A percentile compares a stretch with the other conserved stretches of the same genome.
Conservation (phyloP, 1,140 invertebrate genomes). For the Mycetomoellerius zeteki region DNA sequence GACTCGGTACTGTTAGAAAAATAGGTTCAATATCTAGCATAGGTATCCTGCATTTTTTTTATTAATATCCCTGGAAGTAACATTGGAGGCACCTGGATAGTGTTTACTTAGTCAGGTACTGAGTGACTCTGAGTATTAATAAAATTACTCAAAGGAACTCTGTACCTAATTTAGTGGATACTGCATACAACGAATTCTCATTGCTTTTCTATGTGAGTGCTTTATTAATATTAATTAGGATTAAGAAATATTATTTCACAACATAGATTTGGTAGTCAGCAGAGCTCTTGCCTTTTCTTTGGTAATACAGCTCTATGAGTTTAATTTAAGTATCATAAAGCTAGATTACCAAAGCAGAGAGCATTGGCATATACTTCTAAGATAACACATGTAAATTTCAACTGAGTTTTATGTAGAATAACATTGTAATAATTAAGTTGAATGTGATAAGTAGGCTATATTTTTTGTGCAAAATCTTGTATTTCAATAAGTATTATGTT, state of each 20-base stretch:
- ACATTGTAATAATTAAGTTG: background rate
- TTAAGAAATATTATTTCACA: background rate
- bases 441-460: background rate
- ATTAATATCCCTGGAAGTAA: background rate
- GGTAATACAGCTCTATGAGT: conserved; percentile 87
- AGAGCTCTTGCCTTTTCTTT: conserved; percentile 85
- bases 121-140: conserved; percentile 92
- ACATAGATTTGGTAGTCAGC: conserved; percentile 6
- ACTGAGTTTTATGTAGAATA: conserved; percentile 14
- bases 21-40: background rate
- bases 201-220: background rate
- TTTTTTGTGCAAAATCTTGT: background rate
- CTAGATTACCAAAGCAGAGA: conserved; percentile 89
- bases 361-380: conserved; percentile 71
- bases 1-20: background rate
- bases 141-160: conserved; percentile 86
- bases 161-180: conserved; percentile 85
- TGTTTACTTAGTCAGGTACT: conserved; percentile 90
- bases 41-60: background rate
- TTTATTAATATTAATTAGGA: conserved; percentile 4
- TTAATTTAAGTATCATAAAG: conserved; percentile 86
- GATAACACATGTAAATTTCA: background rate
- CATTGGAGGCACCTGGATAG: conserved; percentile 4
- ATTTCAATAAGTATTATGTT: background rate
- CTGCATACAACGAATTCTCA: conserved; percentile 54